Base-by-base conservation (phyloP, 2,113 vertebrate species). In the Mormoops blainvillei region DNA sequence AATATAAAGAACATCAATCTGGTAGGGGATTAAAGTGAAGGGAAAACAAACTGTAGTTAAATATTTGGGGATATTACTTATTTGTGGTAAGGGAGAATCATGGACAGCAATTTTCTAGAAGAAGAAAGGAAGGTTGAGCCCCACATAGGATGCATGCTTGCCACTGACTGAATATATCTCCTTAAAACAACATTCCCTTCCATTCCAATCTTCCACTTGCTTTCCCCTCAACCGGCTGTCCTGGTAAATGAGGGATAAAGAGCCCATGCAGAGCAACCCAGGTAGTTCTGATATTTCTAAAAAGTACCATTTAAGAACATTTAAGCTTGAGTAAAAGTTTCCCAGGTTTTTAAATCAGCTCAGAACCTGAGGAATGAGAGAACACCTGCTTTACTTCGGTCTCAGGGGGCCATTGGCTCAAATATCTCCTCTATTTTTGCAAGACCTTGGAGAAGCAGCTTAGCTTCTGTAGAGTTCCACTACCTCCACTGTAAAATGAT, bases 91-190 rank as follows among this genome's bases (percentile, higher is more conserved):
- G 93, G 38, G 67, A 89, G 41, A 95, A 95, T 16, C 18, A 78
- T 0, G 1, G n/a, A 54, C 86, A 91, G 11, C 31, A 95, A 68
- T 28, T 67, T 86, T 92, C 63, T 87, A 22, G 5, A 43, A 67
- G 58, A 86, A 41, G 36, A 92, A 87, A 88, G 19, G 93, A 89
- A n/a, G n/a, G n/a, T n/a, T n/a, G n/a, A n/a, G n/a, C n/a, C n/a
- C n/a, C n/a, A n/a, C 19, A 12, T 28, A 26, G 20, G 41, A 63
- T 9, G 22, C 90, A 38, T 54, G 48, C 24, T 85, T 76, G 65
- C 26, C 38, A 8, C 61, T 65, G 19, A 45, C 20, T n/a, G 56
- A 45, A 31, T 61, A 80, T 70, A 48, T 65, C 45, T 71, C 92
- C 83, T 90, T 78, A 48, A 89, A 76, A 85, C 8, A 56, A 48